These are phyloP conservation scores for Pteropus alecto DNA, from an alignment of 2,113 vertebrate genomes.

Conservation along the genomic window DNA sequence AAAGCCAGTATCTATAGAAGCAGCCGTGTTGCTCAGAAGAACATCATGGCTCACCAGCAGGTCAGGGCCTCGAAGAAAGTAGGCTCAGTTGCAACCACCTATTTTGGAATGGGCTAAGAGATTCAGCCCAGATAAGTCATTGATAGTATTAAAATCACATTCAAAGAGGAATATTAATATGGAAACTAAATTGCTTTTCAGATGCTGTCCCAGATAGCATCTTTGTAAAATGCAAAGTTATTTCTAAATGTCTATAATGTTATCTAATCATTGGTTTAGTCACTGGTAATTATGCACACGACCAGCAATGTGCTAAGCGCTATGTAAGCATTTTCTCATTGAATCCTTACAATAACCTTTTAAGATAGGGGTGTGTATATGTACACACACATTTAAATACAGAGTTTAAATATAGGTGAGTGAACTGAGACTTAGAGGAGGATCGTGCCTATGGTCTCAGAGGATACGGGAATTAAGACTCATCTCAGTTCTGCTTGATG, in stretches of 20 bases:
- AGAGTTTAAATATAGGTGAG: background rate
- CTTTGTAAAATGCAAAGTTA: background rate
- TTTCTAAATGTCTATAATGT: background rate
- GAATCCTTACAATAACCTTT: background rate
- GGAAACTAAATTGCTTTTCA: background rate
- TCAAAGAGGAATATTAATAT: background rate
- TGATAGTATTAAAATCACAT: background rate
- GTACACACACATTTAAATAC: background rate
- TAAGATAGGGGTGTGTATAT: background rate
- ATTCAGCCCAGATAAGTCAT: background rate
- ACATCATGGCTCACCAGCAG: background rate
- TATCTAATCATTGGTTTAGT: background rate
- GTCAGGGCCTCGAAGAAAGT: background rate
- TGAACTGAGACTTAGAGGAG: background rate
- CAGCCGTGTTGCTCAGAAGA: background rate
- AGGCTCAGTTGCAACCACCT: too few species aligned
- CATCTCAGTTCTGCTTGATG: background rate
- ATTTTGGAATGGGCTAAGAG: background rate
- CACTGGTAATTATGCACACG: background rate
- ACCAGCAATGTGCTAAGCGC: background rate
- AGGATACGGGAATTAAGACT: background rate
- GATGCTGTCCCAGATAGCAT: background rate
- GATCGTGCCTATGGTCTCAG: background rate
- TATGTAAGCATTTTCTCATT: background rate
- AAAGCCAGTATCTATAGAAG: background rate